phyloP scores from a whole-genome alignment of 2,113 vertebrate species.

The Orientallactaga bullata region DNA sequence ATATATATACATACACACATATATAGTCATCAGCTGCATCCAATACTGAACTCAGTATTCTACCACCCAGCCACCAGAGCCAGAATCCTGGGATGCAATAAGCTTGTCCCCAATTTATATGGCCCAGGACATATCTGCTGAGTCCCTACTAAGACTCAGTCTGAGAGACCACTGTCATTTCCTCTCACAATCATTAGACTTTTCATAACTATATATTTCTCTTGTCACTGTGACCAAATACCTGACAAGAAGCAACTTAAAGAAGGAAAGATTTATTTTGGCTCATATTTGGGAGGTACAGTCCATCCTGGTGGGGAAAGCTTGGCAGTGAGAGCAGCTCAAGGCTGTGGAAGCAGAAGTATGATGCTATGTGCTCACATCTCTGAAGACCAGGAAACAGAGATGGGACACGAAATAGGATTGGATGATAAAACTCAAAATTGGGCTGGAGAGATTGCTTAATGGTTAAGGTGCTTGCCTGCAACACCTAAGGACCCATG shows the following conservation, averaged over 20 bases:
- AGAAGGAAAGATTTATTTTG: not conserved
- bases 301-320: not conserved
- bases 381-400: not conserved
- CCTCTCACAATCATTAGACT: not conserved
- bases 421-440: not conserved
- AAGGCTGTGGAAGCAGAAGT: not conserved
- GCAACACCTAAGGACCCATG: no score
- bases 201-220: not conserved
- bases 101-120: not conserved
- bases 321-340: no score
- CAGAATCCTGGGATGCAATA: not conserved
- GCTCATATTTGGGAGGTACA: not conserved
- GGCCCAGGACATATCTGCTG: not conserved
- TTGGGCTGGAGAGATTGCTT: no score
- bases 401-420: not conserved
- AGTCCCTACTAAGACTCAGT: not conserved
- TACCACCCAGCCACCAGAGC: not conserved
- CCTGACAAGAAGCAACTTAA: not conserved
- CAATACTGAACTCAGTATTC: slow-evolving; percentile 9
- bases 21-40: not conserved
- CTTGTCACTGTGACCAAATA: not conserved
- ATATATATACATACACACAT: not conserved
- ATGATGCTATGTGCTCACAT: not conserved
- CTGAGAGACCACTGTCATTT: not conserved
- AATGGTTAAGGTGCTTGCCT: no score